A percentile compares a stretch with the other conserved stretches of the same genome.
These are phyloP conservation scores for Yponomeuta sedellus DNA, from an alignment of 2,888 invertebrate species.

Conservation along the genomic window DNA sequence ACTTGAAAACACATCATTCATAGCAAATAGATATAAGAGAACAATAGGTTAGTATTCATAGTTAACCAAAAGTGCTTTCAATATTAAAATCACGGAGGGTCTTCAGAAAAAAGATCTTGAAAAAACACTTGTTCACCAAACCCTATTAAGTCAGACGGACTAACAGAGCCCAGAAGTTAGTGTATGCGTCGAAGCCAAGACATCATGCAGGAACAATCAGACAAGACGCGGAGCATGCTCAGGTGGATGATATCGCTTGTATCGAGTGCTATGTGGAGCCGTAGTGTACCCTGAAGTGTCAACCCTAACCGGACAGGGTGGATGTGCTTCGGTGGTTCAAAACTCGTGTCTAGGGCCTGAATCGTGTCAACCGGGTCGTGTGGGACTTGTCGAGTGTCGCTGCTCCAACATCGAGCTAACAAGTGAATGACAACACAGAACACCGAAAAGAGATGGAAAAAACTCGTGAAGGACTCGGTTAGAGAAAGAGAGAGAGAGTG, in stretches of 20 bases:
- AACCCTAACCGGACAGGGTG: constrained; percentile 13
- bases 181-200: constrained; percentile 71
- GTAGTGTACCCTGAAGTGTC: constrained; percentile 17
- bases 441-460: constrained; percentile 60
- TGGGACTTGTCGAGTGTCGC: constrained; percentile 46
- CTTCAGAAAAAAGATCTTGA: background rate
- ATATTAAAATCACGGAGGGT: background rate
- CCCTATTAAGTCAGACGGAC: constrained; percentile 18
- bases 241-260: constrained; percentile 54
- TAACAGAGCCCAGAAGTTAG: constrained; percentile 42
- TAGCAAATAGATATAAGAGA: constrained; percentile 40
- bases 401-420: constrained; percentile 51
- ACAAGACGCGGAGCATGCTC: constrained; percentile 68
- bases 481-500: constrained; percentile 52
- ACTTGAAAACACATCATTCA: constrained; percentile 65
- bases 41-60: constrained; percentile 32
- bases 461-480: constrained; percentile 61
- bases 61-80: constrained; percentile 49
- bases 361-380: constrained; percentile 24
- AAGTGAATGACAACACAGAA: constrained; percentile 70
- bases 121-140: constrained; percentile 23
- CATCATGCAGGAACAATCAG: constrained; percentile 71
- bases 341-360: constrained; percentile 38
- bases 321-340: constrained; percentile 22
- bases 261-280: constrained; percentile 60